A percentile compares a stretch with the other conserved stretches of the same genome.
Evolutionary conservation across 64 coral and sea anemone genomes (phyloP).

Genomic region (Porites australiensis): DNA sequence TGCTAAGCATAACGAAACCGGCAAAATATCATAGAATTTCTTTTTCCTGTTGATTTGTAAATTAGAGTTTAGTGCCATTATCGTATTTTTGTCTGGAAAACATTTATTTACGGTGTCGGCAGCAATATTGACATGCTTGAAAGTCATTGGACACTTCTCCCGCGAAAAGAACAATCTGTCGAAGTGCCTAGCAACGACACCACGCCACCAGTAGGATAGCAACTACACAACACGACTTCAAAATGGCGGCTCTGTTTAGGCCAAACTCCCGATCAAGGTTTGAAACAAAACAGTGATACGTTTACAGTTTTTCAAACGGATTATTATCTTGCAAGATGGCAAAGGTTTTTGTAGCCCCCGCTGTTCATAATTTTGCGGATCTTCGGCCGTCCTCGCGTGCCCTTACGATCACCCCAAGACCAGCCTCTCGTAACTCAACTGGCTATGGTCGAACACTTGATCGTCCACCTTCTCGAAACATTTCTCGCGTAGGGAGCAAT

Average conservation of each 20-base stretch:
- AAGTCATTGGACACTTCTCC: background rate
- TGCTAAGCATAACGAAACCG: too few species aligned
- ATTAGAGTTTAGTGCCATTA: too few species aligned
- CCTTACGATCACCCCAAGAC: slow-evolving; percentile 76
- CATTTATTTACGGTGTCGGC: too few species aligned
- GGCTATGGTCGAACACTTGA: slow-evolving; percentile 41
- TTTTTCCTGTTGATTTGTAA: too few species aligned
- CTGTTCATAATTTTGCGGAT: slow-evolving; percentile 81
- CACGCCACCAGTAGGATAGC: slow-evolving; percentile 32
- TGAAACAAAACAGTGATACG: background rate
- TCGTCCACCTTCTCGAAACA: slow-evolving; percentile 68
- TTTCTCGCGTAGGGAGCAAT: slow-evolving; percentile 40
- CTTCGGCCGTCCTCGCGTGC: slow-evolving; percentile 84
- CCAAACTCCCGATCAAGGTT: background rate
- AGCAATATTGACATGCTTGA: background rate
- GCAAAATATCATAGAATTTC: too few species aligned
- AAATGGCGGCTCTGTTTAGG: slow-evolving; percentile 43
- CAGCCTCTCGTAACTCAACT: slow-evolving; percentile 54
- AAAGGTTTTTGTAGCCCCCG: slow-evolving; percentile 84
- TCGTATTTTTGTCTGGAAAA: too few species aligned
- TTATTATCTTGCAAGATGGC: slow-evolving; percentile 64
- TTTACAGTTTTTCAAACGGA: background rate
- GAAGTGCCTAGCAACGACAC: slow-evolving; percentile 63
- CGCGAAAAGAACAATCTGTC: background rate
- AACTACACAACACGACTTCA: slow-evolving; percentile 62